Base-by-base conservation (phyloP, 2,797 vertebrate genomes). In the Schizopygopsis malacanthus region DNA sequence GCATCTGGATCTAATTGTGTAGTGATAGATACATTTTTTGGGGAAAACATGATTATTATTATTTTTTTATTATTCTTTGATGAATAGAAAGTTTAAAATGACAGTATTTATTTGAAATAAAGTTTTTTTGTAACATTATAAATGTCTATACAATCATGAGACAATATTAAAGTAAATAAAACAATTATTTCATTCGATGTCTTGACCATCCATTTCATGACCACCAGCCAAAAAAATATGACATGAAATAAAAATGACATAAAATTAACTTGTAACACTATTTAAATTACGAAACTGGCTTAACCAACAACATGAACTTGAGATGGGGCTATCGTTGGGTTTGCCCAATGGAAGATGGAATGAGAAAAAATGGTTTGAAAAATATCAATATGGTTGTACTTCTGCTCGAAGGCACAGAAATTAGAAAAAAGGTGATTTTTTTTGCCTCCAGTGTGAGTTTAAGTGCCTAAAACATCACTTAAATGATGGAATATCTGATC, bases 391-490 rank as follows among this genome's bases (percentile, higher is more conserved):
- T 11, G 20, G 18, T 28, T 79, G n/a, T 39, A 7, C 56, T 43
- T 33, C n/a, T 28, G 33, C 59, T 79, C 2, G 7, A 59, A n/a
- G 20, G 7, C n/a, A 28, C 3, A 41, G 0, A 33, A 65, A 63
- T 45, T 28, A 4, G n/a, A 45, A 15, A 18, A 39, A 63, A 39
- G 45, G 11, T 0, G 2, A 45, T 2, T 11, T 10, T 10, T 43
- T 28, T 59, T 13, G 1, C 47, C 16, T 33, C 12, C 25, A 76
- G 25, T 59, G 25, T 22, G 43, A 71, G 7, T 69, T 69, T 28
- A 84, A 59, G 75, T 69, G 52, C 16, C 39, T 41, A 70, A 52
- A 77, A 52, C 63, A 71, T 85, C 47, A 78, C 63, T 59, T 5
- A 50, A 71, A 79, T 85, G 50, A 28, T 71, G 11, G 39, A 47